phyloP scores from a whole-genome alignment of 2,797 vertebrate species.

The Fistularia commersonii region DNA sequence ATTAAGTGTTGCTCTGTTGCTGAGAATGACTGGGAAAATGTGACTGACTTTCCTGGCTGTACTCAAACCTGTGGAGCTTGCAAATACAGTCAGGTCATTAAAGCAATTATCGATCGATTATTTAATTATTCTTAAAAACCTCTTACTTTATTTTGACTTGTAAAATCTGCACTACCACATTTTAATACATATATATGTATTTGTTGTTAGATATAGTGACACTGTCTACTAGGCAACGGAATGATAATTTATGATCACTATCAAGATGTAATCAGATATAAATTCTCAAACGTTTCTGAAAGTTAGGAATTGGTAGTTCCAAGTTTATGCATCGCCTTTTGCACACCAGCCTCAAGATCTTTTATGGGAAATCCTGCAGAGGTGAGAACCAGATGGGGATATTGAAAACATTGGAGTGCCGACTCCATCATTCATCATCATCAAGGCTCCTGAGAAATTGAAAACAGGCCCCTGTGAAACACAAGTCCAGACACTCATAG shows the following conservation, averaged over 20 bases:
- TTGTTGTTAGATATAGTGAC: not conserved
- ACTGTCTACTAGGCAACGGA: conserved; percentile 15
- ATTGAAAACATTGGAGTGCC: conserved; percentile 65
- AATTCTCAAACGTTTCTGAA: not conserved
- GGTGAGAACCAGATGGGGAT: conserved; percentile 78
- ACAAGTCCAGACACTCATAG: conserved; percentile 67
- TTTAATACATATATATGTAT: not conserved
- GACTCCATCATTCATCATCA: conserved; percentile 76
- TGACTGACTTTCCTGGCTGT: too few relatives aligned
- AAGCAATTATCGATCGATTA: too few relatives aligned
- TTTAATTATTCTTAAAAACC: not conserved
- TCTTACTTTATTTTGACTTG: conserved; percentile 20
- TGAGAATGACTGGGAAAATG: too few relatives aligned
- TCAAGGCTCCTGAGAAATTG: conserved; percentile 72
- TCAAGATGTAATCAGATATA: not conserved
- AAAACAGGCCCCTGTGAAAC: conserved; percentile 73
- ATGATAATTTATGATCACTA: too few relatives aligned
- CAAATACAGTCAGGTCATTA: too few relatives aligned
- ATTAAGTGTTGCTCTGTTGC: too few relatives aligned
- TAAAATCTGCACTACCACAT: conserved; percentile 4
- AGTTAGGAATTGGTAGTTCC: conserved; percentile 12
- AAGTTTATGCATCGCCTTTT: conserved; percentile 29
- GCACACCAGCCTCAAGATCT: conserved; percentile 41
- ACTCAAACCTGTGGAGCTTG: too few relatives aligned
- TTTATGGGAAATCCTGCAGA: conserved; percentile 73